These are phyloP conservation scores for Dicrurus megarhynchus DNA, from an alignment of 2,113 vertebrate species.

Conservation along the genomic window DNA sequence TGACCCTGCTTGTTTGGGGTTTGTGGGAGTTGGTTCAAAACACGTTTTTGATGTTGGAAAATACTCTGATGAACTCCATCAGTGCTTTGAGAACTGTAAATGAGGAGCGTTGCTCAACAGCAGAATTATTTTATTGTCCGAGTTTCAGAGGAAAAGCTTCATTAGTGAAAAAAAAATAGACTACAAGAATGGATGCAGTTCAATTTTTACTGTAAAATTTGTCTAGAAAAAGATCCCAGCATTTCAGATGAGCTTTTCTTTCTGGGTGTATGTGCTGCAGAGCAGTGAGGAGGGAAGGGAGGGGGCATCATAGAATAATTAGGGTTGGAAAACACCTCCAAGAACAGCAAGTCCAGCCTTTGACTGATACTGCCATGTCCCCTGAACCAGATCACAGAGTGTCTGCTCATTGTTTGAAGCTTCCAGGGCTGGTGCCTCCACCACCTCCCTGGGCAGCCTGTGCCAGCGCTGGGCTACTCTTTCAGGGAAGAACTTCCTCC, in stretches of 20 bases:
- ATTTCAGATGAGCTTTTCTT: neutral
- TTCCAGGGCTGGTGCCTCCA: neutral
- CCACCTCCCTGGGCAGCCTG: neutral
- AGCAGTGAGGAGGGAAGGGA: neutral
- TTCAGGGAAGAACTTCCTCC: neutral
- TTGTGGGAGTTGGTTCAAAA: neutral
- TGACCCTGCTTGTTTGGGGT: neutral
- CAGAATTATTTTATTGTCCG: neutral
- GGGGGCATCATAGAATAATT: neutral
- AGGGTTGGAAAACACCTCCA: neutral
- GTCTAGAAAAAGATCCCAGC: accelerated
- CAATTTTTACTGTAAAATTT: neutral
- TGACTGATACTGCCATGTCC: accelerated
- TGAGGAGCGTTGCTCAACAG: neutral
- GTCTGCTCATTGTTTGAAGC: too few relatives aligned
- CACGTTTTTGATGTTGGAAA: neutral
- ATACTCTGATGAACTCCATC: neutral
- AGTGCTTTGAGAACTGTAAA: neutral
- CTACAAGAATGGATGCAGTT: neutral
- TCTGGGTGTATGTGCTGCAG: accelerated
- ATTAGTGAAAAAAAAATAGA: neutral
- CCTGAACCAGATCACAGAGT: neutral
- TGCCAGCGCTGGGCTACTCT: neutral
- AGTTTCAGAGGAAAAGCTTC: neutral
- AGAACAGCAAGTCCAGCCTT: neutral